phyloP scores from a whole-genome alignment of 2,888 invertebrate species.

The Rhagium mordax region DNA sequence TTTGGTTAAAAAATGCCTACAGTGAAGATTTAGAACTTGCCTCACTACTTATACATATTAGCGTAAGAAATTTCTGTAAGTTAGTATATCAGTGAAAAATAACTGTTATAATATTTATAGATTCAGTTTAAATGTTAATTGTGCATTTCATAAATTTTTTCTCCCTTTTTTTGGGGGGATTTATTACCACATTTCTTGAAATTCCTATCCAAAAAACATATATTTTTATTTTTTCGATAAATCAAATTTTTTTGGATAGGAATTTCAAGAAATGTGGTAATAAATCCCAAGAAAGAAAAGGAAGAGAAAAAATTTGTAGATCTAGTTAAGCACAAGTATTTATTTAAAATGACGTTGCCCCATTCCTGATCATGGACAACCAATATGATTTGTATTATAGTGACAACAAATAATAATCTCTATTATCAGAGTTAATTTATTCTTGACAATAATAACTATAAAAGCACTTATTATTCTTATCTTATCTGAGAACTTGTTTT shows the following conservation, averaged over 20 bases:
- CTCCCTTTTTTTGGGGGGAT: too few species aligned
- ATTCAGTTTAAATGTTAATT: too few species aligned
- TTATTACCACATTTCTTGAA: too few species aligned
- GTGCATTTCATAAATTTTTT: too few species aligned
- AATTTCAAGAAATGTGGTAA: too few species aligned
- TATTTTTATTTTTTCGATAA: too few species aligned
- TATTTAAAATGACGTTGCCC: too few species aligned
- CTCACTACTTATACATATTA: slow-evolving; percentile 87
- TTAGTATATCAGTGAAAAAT: slow-evolving; percentile 33
- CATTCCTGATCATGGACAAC: too few species aligned
- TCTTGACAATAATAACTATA: slow-evolving; percentile 2
- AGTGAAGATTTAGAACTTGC: slow-evolving; percentile 95
- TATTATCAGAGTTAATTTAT: background rate
- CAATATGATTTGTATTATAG: background rate
- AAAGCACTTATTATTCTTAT: background rate
- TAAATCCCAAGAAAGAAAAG: too few species aligned
- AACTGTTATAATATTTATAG: background rate
- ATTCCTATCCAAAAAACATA: too few species aligned
- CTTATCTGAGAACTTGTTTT: background rate
- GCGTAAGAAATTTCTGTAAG: slow-evolving; percentile 72
- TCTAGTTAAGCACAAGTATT: background rate
- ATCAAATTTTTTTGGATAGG: too few species aligned
- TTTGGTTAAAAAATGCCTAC: slow-evolving; percentile 90
- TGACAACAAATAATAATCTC: background rate
- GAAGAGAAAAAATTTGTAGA: too few species aligned